Evolutionary conservation across 2,797 vertebrate genomes (phyloP), one percentile per base, ranked within the genome.

Genomic region (Arrhamphus sclerolepis): DNA sequence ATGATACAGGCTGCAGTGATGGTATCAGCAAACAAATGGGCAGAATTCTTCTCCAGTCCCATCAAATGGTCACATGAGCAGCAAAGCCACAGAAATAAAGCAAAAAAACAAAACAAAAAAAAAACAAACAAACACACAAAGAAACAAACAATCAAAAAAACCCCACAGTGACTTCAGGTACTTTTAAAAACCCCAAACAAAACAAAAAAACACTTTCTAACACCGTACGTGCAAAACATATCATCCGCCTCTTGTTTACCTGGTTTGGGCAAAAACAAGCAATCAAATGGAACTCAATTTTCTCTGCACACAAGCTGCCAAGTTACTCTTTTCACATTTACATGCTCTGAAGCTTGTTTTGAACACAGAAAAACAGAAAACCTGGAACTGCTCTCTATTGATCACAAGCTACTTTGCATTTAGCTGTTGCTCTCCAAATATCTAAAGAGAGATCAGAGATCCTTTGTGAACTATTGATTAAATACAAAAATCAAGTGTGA

Each of bases 401-500:
- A 89, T 84, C 54, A 44, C 2, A 26, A 21, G 34, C 60, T 59
- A 48, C 21, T 84, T 78, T 84, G 74, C 75, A 84, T 88, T 81
- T 48, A 73, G 79, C 74, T 70, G 61, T 63, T 57, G 62, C 13
- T 62, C 63, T 63, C 61, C 46, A 52, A 66, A 77, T 66, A 51
- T 11, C 47, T 61, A 34, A 49, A 57, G 44, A 46, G 21, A 63
- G 66, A 71, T 79, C 74, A 72, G 53, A 11, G 43, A 38, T 46
- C 72, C 68, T 49, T 66, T 14, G 34, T 59, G 56, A 79, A 77
- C 75, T 69, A 89, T 89, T 87, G 87, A 89, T 89, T 85, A 14
- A 18, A 42, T 14, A 66, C 71, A 75, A 53, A 73, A 76, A 56
- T 57, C 49, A 75, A 66, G 54, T 58, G 43, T 19, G 42, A 22